Evolutionary conservation across 2,797 vertebrate genomes (phyloP), one percentile per base, ranked within the genome.

Genomic region (Graptemys geographica): DNA sequence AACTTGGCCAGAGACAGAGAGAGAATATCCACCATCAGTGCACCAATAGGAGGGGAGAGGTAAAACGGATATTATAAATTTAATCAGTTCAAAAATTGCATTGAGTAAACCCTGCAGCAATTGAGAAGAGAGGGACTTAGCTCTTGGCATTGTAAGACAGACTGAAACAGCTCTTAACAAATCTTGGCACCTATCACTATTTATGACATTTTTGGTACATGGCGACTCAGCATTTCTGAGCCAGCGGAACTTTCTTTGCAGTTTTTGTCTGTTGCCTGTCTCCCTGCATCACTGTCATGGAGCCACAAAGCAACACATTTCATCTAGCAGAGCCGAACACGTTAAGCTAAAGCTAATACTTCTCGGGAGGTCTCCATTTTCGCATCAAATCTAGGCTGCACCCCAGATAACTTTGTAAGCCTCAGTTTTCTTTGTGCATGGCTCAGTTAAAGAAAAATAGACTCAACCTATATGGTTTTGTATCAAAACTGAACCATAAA

Each of bases 181-280:
- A 78, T 44, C 84, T 31, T 82, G 86, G 80, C 88, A 55, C n/a
- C n/a, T 55, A 0, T 28, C 76, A 44, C 37, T 41, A 51, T 41
- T 33, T 55, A 15, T 2, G 57, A 27, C n/a, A 53, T n/a, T 31
- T 87, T 72, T 72, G 0, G 1, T 21, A 89, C 8, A 2, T 0
- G 3, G 21, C n/a, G 79, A 88, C 28, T 89, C 88, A 85, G 65
- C 28, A 47, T 55, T 79, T 72, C 82, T 49, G 44, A 78, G 74
- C 44, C 74, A 78, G 44, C 8, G 15, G 74, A 78, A 78, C 41
- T 78, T 78, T 78, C 74, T 78, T 49, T 16, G 44, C 74, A 78
- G 74, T 47, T 78, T 78, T 78, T 49, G 13, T 78, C 74, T 72
- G 47, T 49, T 78, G 44, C 47, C 55, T 87, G 65, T 1, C 1